phyloP scores from a whole-genome alignment of 2,113 vertebrate species.

The Lathamus discolor region DNA sequence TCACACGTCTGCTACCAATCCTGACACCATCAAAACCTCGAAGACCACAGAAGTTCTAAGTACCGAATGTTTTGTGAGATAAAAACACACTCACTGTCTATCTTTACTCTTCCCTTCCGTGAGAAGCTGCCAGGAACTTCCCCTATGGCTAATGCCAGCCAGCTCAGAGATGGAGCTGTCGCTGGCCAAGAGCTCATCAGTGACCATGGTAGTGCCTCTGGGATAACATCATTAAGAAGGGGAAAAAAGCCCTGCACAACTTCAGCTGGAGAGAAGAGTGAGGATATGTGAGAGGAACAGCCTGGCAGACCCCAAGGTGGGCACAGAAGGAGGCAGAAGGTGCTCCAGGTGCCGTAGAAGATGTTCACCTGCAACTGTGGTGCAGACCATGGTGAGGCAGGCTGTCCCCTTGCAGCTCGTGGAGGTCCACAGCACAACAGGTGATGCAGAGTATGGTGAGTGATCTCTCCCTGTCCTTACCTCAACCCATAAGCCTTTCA shows the following conservation, averaged over 20 bases:
- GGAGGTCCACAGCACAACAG: background rate
- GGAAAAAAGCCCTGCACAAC: background rate
- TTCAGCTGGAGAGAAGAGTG: background rate
- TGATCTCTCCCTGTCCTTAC: background rate
- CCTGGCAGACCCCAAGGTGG: background rate
- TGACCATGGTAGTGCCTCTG: background rate
- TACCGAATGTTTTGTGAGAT: background rate
- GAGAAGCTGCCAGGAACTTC: background rate
- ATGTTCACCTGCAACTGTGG: background rate
- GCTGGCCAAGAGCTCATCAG: background rate
- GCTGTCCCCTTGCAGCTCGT: background rate
- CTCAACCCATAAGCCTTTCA: background rate
- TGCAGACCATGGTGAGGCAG: no score
- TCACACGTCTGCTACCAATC: background rate
- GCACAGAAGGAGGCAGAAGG: background rate
- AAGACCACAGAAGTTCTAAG: background rate
- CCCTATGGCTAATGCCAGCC: background rate
- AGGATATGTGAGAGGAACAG: background rate
- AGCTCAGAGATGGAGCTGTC: fast-evolving
- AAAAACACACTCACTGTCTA: background rate
- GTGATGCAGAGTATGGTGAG: background rate
- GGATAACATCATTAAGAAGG: no score
- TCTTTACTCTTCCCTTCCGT: background rate
- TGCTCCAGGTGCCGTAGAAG: background rate
- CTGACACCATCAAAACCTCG: background rate